Conservation (phyloP, 2,888 invertebrate genomes). For the Hypena proboscidalis region DNA sequence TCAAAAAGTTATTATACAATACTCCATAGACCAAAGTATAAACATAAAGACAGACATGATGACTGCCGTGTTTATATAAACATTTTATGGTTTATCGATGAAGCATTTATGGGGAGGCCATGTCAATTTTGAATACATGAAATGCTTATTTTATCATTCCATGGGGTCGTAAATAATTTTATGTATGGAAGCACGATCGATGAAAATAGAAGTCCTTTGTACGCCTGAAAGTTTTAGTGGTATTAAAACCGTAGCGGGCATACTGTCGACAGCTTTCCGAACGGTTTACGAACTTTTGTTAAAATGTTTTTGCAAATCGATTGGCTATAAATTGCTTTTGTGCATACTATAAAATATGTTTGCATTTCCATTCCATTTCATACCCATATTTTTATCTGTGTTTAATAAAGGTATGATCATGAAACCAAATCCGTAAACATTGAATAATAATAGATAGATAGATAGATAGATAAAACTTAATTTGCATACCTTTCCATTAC, state of each 20-base stretch:
- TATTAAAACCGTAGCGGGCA: neutral
- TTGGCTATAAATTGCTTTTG: too few relatives aligned
- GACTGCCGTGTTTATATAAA: constrained; percentile 48
- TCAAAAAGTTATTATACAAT: constrained; percentile 38
- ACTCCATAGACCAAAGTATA: constrained; percentile 23
- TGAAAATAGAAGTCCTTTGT: constrained; percentile 9
- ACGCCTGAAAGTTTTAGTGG: constrained; percentile 7
- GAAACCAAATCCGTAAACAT: too few relatives aligned
- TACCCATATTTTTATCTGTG: too few relatives aligned
- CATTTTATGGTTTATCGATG: constrained; percentile 58
- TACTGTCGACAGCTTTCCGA: neutral
- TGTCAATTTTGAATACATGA: constrained; percentile 33
- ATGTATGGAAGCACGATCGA: constrained; percentile 6
- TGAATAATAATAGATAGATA: too few relatives aligned
- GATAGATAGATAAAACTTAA: too few relatives aligned
- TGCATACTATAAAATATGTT: too few relatives aligned
- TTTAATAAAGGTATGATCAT: too few relatives aligned
- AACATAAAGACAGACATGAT: constrained; percentile 35
- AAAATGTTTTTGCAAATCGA: too few relatives aligned
- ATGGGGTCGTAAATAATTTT: constrained; percentile 32
- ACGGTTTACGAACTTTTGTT: neutral
- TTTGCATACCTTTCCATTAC: too few relatives aligned
- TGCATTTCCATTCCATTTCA: too few relatives aligned
- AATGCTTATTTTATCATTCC: constrained; percentile 35
- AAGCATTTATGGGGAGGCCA: constrained; percentile 32